Evolutionary conservation across 2,888 invertebrate species (phyloP).

Genomic region (Tiliacea aurago): DNA sequence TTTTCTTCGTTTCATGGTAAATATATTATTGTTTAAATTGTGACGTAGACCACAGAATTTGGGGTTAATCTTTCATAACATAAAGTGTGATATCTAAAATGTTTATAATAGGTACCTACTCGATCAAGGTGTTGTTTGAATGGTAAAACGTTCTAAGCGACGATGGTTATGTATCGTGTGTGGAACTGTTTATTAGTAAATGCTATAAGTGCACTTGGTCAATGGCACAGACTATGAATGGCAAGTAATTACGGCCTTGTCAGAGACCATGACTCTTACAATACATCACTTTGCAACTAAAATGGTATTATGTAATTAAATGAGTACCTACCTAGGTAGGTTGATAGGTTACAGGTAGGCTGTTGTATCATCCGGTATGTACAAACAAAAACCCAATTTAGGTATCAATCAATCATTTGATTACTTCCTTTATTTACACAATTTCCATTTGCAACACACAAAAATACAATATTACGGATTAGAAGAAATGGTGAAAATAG

Average conservation of each 20-base stretch:
- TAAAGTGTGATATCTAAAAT: conserved; percentile 1
- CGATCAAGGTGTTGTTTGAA: background rate
- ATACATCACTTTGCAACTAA: conserved; percentile 12
- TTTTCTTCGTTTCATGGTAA: conserved; percentile 5
- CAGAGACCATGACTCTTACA: conserved; percentile 25
- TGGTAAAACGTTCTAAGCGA: background rate
- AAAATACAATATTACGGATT: background rate
- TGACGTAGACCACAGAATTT: conserved; percentile 23
- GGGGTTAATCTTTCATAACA: background rate
- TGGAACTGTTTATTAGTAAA: conserved; percentile 5
- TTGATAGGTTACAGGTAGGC: background rate
- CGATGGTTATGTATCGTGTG: background rate
- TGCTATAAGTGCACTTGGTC: conserved; percentile 2
- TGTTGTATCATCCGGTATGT: conserved; percentile 28
- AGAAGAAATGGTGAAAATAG: background rate
- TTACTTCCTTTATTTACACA: conserved; percentile 37
- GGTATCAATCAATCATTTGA: conserved; percentile 25
- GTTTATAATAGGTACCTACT: background rate
- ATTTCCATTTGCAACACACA: conserved; percentile 26
- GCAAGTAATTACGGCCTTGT: conserved; percentile 29
- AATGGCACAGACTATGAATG: conserved; percentile 16
- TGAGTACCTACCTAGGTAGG: background rate
- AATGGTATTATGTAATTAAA: conserved; percentile 3
- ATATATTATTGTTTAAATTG: conserved; percentile 5
- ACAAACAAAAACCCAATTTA: conserved; percentile 9